Evolutionary conservation across 2,888 invertebrate species (phyloP), one percentile per base, ranked within the genome.

Genomic region (Phaonia tiefii): DNA sequence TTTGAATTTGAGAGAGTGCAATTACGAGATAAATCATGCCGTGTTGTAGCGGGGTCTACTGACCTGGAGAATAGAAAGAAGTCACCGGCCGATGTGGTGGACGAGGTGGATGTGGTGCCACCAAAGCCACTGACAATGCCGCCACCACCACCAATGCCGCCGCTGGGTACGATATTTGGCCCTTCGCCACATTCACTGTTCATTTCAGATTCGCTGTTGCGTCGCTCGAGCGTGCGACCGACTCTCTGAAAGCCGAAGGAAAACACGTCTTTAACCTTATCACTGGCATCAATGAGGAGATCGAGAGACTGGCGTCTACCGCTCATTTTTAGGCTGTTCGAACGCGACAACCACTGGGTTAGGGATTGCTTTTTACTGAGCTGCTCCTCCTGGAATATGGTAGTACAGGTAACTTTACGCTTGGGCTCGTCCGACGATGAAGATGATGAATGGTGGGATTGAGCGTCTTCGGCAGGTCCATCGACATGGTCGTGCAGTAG

Each of bases 261-360:
- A 84, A 96, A 94, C 86, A 96, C 94, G 90, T 96, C 96, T 89
- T 96, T 96, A 80, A 96, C 94, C 86, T 94, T 94, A 89, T 95
- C 96, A 44, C 96, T 93, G 0, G 96, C 96, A 83, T 95, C 95
- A 87, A 96, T 92, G 25, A 96, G 88, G 79, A 95, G 94, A 86
- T 96, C 96, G 39, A 96, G 91, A 83, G 96, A 96, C 89, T 95
- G 96, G 25, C 96, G 91, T 66, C 95, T 91, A 75, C 89, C 86
- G 17, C 87, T 87, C 37, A 83, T 83, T 84, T 89, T 90, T 80
- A 90, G 88, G 84, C 90, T 90, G 71, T 89, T 90, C 60, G 90
- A 90, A 37, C 91, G 86, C 8, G 90, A 88, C 56, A 90, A 86
- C 90, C 90, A 90, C 66, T 89, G 89, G 51, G 87, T 86, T 25